These are phyloP conservation scores for Drosophila siamana DNA, from an alignment of 2,888 invertebrate genomes.

Conservation along the genomic window DNA sequence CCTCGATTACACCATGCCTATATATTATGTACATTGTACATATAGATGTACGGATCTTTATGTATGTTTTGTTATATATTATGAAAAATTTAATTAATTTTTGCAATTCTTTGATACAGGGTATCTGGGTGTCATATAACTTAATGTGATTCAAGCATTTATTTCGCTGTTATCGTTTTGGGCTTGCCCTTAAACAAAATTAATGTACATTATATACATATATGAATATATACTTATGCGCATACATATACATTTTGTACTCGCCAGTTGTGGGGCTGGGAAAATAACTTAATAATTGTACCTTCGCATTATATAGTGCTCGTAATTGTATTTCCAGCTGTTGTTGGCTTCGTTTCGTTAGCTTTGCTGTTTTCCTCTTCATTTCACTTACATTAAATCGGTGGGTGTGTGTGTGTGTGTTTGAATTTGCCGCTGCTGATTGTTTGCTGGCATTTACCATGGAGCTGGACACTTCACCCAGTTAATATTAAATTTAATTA, in stretches of 20 bases:
- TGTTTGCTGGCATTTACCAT: conserved; percentile 2
- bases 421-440: background rate
- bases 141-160: background rate
- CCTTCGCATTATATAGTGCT: conserved; percentile 8
- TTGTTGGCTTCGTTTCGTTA: conserved; percentile 33
- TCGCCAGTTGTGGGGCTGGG: conserved; percentile 8
- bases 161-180: conserved; percentile 14
- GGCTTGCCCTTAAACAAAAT: background rate
- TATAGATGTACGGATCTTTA: background rate
- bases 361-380: conserved; percentile 55
- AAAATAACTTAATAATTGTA: conserved; percentile 50
- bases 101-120: background rate
- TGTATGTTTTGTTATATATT: background rate
- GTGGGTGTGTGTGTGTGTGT: no score
- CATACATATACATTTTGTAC: background rate
- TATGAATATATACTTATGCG: background rate
- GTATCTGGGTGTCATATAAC: conserved; percentile 5
- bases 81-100: background rate
- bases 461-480: conserved; percentile 2
- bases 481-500: conserved; percentile 33
- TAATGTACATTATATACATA: conserved; percentile 4
- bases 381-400: conserved; percentile 43
- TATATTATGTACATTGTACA: no score
- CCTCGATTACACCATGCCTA: background rate
- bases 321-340: conserved; percentile 53